These are phyloP conservation scores for Blastobasis lacticolella DNA, from an alignment of 2,888 invertebrate species.

Conservation along the genomic window DNA sequence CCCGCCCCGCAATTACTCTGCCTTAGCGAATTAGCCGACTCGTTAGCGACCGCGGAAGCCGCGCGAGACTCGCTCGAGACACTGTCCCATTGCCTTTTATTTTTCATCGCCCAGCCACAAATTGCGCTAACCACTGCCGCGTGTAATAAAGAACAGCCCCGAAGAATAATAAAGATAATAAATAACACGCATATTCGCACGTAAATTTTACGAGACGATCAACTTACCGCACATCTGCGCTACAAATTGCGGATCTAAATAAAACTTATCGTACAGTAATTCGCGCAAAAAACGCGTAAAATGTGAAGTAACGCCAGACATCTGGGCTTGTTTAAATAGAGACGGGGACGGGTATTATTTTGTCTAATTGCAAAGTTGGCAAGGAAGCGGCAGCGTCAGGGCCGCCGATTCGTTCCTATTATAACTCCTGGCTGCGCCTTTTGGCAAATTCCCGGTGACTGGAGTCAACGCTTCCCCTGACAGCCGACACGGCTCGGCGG, in stretches of 20 bases:
- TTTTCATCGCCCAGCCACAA: neutral
- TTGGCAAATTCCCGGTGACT: constrained; percentile 54
- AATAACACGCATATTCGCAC: constrained; percentile 2
- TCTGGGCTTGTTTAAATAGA: constrained; percentile 21
- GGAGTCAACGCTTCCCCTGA: constrained; percentile 67
- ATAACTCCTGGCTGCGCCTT: constrained; percentile 47
- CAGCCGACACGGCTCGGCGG: constrained; percentile 56
- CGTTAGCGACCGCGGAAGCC: constrained; percentile 36
- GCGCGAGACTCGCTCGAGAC: constrained; percentile 17
- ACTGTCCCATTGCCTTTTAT: constrained; percentile 15
- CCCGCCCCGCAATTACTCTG: constrained; percentile 54
- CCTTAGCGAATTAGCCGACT: constrained; percentile 49
- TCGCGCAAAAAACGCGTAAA: constrained; percentile 30
- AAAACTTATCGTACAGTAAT: constrained; percentile 42
- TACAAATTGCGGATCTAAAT: constrained; percentile 32
- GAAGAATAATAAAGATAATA: neutral
- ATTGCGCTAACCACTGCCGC: constrained; percentile 5
- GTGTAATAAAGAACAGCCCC: neutral
- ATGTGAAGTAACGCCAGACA: constrained; percentile 34
- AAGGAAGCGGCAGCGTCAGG: constrained; percentile 50
- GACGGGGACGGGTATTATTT: constrained; percentile 28
- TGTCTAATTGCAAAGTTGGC: constrained; percentile 70
- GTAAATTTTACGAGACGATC: constrained; percentile 14
- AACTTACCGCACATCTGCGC: constrained; percentile 31
- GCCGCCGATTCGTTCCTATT: constrained; percentile 62